Conservation (phyloP, 2,113 vertebrate genomes). For the Psittacus erithacus region DNA sequence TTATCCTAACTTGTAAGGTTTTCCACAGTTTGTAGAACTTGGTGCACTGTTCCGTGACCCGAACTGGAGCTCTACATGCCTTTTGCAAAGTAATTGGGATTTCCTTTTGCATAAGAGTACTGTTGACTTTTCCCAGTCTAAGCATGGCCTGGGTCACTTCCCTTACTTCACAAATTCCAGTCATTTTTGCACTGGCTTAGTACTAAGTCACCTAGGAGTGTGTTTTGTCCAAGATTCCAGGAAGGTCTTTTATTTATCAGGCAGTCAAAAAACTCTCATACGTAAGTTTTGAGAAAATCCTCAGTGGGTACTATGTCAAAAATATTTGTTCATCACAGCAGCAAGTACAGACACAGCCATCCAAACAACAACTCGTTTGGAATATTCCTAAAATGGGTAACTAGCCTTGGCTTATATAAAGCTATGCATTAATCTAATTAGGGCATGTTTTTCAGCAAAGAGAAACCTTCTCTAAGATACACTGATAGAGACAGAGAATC, state of each 20-base stretch:
- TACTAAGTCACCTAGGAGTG: not conserved
- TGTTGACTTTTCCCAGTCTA: not conserved
- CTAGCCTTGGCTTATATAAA: not conserved
- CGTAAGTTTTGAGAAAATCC: not conserved
- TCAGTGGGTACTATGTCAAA: not conserved
- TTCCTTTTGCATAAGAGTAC: not conserved
- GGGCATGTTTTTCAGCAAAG: not conserved
- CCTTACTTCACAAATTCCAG: not conserved
- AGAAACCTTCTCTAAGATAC: not conserved
- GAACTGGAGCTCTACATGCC: not conserved
- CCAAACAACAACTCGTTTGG: not conserved
- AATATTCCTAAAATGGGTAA: not conserved
- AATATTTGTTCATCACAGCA: not conserved
- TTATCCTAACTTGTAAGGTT: not conserved
- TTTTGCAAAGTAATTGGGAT: not conserved
- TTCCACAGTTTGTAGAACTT: not conserved
- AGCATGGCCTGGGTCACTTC: not conserved
- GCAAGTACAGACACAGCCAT: not conserved
- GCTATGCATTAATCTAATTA: not conserved
- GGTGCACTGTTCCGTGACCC: not conserved
- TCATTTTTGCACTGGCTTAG: not conserved
- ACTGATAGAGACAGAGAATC: not conserved
- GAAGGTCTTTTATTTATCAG: not conserved
- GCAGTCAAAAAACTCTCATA: not conserved
- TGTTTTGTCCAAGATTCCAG: not conserved